Evolutionary conservation across 1,140 invertebrate genomes (phyloP).

Genomic region (Sipha flava): DNA sequence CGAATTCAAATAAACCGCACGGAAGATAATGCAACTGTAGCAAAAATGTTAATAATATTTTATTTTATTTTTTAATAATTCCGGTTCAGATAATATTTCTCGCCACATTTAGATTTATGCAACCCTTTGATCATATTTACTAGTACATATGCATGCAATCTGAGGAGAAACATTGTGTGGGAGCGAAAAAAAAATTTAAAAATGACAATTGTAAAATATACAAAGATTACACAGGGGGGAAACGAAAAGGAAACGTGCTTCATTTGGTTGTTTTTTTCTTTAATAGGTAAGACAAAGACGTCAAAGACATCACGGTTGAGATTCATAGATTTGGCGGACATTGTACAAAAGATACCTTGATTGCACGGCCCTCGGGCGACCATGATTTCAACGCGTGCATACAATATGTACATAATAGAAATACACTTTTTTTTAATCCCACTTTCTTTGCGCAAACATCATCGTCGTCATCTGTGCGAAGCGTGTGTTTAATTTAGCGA

Average conservation of each 20-base stretch:
- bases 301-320: not conserved
- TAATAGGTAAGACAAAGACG: conserved; percentile 23
- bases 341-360: conserved; percentile 20
- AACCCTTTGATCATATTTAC: not conserved
- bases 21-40: not conserved
- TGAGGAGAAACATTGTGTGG: not conserved
- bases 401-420: no score
- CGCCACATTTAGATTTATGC: not conserved
- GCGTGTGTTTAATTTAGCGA: not conserved
- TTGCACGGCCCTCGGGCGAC: not conserved
- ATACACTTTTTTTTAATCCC: conserved; percentile 23
- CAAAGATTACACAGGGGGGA: not conserved
- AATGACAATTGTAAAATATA: not conserved
- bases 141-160: not conserved
- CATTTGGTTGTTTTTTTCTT: not conserved
- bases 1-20: not conserved
- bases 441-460: not conserved
- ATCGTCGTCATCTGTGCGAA: not conserved
- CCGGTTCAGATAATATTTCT: not conserved
- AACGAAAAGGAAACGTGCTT: not conserved
- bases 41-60: not conserved
- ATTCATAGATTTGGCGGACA: not conserved
- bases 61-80: not conserved
- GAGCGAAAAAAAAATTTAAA: not conserved
- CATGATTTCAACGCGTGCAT: no score